A percentile compares a stretch with the other conserved stretches of the same genome.
phyloP scores from a whole-genome alignment of 2,113 vertebrate genomes.

The Lepus timidus region DNA sequence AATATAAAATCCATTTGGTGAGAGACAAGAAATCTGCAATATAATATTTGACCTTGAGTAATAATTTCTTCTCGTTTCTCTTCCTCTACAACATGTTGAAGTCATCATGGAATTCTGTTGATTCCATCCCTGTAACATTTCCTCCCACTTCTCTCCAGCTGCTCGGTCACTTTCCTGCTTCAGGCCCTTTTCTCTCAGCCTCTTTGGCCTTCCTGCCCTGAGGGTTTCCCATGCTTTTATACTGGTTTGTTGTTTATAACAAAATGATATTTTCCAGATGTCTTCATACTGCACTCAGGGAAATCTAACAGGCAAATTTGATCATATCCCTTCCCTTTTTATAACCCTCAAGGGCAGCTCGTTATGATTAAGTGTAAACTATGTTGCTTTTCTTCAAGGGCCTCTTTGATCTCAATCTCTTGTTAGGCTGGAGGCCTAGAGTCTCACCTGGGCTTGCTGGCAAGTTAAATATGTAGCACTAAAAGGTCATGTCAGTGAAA shows the following conservation, averaged over 20 bases:
- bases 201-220: conserved; percentile 2
- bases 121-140: not conserved
- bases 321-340: conserved; percentile 42
- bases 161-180: not conserved
- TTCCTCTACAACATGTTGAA: not conserved
- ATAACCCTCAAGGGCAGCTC: conserved; percentile 26
- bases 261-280: conserved; percentile 60
- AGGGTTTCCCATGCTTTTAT: conserved; percentile 45
- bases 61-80: not conserved
- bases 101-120: not conserved
- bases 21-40: not conserved
- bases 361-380: conserved; percentile 34
- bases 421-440: not conserved
- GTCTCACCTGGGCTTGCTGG: not conserved
- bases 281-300: not conserved
- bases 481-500: not conserved
- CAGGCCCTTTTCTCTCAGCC: not conserved
- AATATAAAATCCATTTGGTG: not conserved
- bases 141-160: not conserved
- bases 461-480: not conserved
- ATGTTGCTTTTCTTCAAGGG: not conserved
- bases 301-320: not conserved
- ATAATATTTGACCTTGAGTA: not conserved
- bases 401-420: conserved; percentile 53
- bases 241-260: conserved; percentile 51